Base-by-base conservation (phyloP, 2,797 vertebrate species). In the Gallirallus australis region DNA sequence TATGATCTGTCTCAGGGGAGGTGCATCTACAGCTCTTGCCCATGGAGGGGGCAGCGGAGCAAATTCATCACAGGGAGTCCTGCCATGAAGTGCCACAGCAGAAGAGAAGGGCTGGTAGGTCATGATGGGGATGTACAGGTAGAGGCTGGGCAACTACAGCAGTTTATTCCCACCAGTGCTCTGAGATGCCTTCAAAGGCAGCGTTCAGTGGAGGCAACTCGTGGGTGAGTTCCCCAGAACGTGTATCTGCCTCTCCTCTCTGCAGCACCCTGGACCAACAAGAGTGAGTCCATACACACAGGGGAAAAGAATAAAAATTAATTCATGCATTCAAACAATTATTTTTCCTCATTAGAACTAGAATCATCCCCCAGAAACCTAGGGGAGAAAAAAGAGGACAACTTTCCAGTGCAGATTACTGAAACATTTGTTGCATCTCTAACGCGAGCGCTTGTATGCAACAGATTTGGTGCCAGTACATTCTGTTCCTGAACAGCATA, bases 401-500 rank as follows among this genome's bases (percentile, higher is more conserved):
- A 50, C 40, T 91, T 95, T 89, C 59, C 72, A 39, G 57, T 78
- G 61, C 76, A 89, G 86, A 91, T 97, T 92, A 81, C 65, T 69
- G 76, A 94, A 92, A 95, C 65, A 54, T 93, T 92, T 77, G 53
- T 83, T 95, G 79, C 89, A 89, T 96, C 92, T 82, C 35, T n/a
- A 66, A 95, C 96, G 76, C 57, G 54, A 96, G 70, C 1, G 9
- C 73, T 94, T 86, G 91, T 79, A 90, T 90, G 89, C 94, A 95
- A 76, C 57, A 90, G 84, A 81, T 75, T 89, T 5, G 2, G 57
- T 96, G 94, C 92, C 91, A 96, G 94, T 68, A 97, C 94, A 96
- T 97, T 96, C 94, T 96, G 95, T 96, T 96, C 94, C 92, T 86
- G 94, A 95, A 65, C 89, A 95, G 71, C 87, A 86, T 96, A 96